Percentiles rank a stretch among this genome's conserved stretches.
These are phyloP conservation scores for Trinorchestia longiramus DNA, from an alignment of 1,140 invertebrate genomes.

Conservation along the genomic window DNA sequence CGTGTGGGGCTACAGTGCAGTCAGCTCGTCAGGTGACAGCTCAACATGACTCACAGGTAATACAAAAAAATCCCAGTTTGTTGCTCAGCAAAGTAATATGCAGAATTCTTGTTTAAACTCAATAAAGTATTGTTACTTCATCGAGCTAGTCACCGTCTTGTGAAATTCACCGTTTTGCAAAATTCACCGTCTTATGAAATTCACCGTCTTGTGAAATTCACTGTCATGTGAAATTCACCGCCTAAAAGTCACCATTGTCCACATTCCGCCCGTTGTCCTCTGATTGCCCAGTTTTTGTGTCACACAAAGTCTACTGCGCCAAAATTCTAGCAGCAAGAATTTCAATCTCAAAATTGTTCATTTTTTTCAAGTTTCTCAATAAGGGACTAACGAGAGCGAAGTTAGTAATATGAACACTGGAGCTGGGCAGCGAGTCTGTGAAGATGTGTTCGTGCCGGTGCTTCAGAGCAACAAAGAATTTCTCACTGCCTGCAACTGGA, in stretches of 20 bases:
- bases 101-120: too few species aligned
- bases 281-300: neutral
- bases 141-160: neutral
- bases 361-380: conserved; percentile 2
- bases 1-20: too few species aligned
- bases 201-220: neutral
- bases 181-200: neutral
- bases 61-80: too few species aligned
- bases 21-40: too few species aligned
- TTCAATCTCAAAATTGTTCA: conserved; percentile 9
- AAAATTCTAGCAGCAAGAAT: neutral
- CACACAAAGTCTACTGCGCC: neutral
- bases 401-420: neutral
- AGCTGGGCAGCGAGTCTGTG: neutral
- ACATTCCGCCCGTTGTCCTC: neutral
- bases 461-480: neutral
- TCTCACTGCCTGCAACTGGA: neutral
- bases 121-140: too few species aligned
- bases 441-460: neutral
- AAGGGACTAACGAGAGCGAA: neutral
- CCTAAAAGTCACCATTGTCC: neutral
- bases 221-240: neutral
- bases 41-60: too few species aligned
- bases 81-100: too few species aligned
- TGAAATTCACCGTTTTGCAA: neutral